Evolutionary conservation across 1,140 invertebrate genomes (phyloP).

Genomic region (Pinna nobilis): DNA sequence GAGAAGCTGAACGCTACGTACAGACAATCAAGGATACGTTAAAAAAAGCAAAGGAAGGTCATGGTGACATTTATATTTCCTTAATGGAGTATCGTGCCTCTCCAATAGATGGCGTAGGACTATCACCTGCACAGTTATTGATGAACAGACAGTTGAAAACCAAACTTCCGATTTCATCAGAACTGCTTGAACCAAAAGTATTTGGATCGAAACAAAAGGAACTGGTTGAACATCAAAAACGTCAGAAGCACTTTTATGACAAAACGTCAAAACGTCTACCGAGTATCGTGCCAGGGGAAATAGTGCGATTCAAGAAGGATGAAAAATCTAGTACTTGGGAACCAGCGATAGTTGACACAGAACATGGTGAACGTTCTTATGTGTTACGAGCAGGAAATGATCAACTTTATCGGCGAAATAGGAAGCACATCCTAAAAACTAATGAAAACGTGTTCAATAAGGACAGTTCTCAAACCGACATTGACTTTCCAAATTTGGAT

Average conservation of each 20-base stretch:
- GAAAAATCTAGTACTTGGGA: too few relatives aligned
- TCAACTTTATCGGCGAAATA: too few relatives aligned
- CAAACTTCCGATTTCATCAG: slow-evolving; percentile 11
- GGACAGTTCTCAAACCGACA: too few relatives aligned
- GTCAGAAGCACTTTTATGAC: slow-evolving; percentile 15
- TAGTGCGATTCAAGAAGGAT: slow-evolving; percentile 2
- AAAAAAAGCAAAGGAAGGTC: slow-evolving; percentile 34
- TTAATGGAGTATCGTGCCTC: slow-evolving; percentile 4
- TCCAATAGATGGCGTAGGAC: slow-evolving; percentile 21
- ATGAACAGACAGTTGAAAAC: slow-evolving; percentile 32
- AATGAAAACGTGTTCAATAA: too few relatives aligned
- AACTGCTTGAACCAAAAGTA: slow-evolving; percentile 8
- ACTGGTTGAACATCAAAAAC: background rate
- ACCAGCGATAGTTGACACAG: too few relatives aligned
- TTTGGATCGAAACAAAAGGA: background rate
- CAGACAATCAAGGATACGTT: slow-evolving; percentile 43
- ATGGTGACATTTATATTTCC: background rate
- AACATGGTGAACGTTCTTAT: too few relatives aligned
- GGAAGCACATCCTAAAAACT: too few relatives aligned
- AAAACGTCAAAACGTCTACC: background rate
- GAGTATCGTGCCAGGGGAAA: slow-evolving; percentile 9
- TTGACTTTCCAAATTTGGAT: too few relatives aligned
- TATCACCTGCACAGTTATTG: slow-evolving; percentile 24
- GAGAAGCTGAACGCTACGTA: slow-evolving; percentile 47
- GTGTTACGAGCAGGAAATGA: too few relatives aligned